Evolutionary conservation across 2,797 vertebrate species (phyloP).

Genomic region (Scolopax rusticola): DNA sequence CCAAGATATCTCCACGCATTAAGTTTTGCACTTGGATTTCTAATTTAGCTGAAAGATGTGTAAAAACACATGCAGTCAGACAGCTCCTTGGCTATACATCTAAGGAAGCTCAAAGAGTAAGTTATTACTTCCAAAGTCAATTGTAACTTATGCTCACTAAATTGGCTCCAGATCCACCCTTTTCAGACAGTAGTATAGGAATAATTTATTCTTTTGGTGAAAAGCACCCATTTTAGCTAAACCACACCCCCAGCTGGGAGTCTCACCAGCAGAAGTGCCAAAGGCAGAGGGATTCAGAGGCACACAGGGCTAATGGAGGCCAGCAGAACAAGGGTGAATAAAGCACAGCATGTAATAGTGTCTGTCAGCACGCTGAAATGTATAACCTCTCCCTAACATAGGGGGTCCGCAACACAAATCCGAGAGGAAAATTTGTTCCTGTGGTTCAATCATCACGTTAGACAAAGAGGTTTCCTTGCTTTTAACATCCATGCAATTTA

Average conservation of each 20-base stretch:
- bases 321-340: neutral
- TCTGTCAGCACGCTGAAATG: slow-evolving; percentile 37
- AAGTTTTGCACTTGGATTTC: slow-evolving; percentile 39
- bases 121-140: slow-evolving; percentile 64
- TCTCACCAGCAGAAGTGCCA: slow-evolving; percentile 45
- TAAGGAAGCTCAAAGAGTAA: slow-evolving; percentile 41
- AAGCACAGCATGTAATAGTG: neutral
- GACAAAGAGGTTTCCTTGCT: slow-evolving; percentile 1
- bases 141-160: slow-evolving; percentile 66
- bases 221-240: slow-evolving; percentile 68
- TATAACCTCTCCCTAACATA: slow-evolving; percentile 23
- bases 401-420: slow-evolving; percentile 23
- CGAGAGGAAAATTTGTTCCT: slow-evolving; percentile 33
- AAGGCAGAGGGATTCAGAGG: slow-evolving; percentile 44
- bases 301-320: neutral
- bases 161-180: slow-evolving; percentile 68
- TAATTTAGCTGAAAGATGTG: slow-evolving; percentile 56
- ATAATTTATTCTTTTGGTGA: slow-evolving; percentile 74
- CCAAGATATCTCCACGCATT: slow-evolving; percentile 10
- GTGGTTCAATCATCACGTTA: slow-evolving; percentile 24
- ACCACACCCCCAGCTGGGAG: slow-evolving; percentile 51
- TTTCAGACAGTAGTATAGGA: slow-evolving; percentile 56
- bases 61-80: slow-evolving; percentile 46
- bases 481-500: slow-evolving; percentile 34
- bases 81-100: slow-evolving; percentile 54